Conservation (phyloP, 2,113 vertebrate genomes). For the Coturnix japonica region DNA sequence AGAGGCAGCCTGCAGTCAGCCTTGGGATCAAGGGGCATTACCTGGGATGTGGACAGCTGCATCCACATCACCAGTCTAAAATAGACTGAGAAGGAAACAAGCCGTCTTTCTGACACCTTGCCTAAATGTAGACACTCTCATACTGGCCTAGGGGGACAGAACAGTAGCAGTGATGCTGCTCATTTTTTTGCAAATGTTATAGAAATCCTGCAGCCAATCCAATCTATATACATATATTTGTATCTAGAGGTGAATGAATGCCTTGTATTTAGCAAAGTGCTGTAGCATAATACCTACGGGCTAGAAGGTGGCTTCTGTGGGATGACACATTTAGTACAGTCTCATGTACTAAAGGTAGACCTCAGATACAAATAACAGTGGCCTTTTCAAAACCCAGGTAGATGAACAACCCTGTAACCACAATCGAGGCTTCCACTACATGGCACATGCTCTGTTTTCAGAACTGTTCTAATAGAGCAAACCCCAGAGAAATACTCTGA, state of each 20-base stretch:
- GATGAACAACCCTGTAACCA: neutral
- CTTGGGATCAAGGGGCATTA: neutral
- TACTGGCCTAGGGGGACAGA: rapidly evolving
- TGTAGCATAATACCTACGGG: neutral
- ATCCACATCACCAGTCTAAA: neutral
- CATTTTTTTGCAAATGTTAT: neutral
- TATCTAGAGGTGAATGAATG: neutral
- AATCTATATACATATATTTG: neutral
- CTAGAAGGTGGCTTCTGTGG: neutral
- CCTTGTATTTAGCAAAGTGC: neutral
- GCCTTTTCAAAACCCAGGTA: neutral
- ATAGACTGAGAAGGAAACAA: neutral
- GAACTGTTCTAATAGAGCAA: neutral
- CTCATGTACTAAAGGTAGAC: neutral
- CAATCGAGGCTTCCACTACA: neutral
- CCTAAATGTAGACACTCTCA: neutral
- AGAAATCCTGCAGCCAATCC: neutral
- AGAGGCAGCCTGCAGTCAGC: neutral
- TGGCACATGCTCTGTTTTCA: neutral
- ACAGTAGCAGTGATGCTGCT: neutral
- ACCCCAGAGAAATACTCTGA: neutral
- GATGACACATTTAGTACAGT: neutral
- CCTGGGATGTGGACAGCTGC: rapidly evolving
- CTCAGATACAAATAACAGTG: neutral
- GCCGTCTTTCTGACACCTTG: neutral